These are phyloP conservation scores for Ceratitis capitata DNA, from an alignment of 1,140 invertebrate species.

Conservation along the genomic window DNA sequence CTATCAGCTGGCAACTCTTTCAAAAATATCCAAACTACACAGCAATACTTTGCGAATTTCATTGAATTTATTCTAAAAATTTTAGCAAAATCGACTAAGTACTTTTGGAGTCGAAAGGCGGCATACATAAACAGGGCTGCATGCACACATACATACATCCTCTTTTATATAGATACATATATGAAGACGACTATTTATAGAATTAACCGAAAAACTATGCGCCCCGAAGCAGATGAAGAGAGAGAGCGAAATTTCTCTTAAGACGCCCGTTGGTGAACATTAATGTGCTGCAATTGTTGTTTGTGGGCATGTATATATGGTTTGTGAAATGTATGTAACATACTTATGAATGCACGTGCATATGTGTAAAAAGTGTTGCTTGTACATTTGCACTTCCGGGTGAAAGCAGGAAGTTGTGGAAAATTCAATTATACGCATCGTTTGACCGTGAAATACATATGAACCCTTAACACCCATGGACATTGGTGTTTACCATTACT, in stretches of 20 bases:
- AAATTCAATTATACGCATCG: slow-evolving; percentile 17
- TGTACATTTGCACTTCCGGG: not conserved
- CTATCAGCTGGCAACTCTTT: no score
- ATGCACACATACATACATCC: no score
- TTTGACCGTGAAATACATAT: not conserved
- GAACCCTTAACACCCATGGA: not conserved
- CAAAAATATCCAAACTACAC: no score
- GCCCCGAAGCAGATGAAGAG: not conserved
- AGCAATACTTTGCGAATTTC: no score
- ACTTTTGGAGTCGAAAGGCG: no score
- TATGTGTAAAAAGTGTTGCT: not conserved
- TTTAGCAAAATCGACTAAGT: no score
- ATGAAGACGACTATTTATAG: not conserved
- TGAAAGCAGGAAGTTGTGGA: slow-evolving; percentile 4
- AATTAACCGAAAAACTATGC: not conserved
- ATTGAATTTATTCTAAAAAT: no score
- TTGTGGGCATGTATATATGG: not conserved
- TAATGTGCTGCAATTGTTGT: not conserved
- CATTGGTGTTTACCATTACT: not conserved
- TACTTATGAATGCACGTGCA: not conserved
- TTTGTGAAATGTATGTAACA: not conserved
- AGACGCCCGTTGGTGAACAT: not conserved
- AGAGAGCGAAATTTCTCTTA: no score
- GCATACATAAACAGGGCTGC: no score
- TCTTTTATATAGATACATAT: no score